phyloP scores from a whole-genome alignment of 1,140 invertebrate genomes.

The Euwallacea similis region DNA sequence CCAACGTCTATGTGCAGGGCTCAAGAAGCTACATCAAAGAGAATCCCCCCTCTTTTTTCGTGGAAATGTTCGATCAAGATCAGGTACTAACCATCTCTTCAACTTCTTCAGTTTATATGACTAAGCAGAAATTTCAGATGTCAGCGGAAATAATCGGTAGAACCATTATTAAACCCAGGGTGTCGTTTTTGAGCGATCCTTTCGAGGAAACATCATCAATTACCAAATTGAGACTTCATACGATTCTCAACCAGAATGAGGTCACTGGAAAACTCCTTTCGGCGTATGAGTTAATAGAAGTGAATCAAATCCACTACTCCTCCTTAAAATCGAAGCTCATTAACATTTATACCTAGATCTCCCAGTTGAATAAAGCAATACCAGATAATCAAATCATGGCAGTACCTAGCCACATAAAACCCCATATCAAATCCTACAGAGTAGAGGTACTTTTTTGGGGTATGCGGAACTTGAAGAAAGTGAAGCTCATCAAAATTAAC shows the following conservation, averaged over 20 bases:
- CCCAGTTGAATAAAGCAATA: constrained; percentile 3
- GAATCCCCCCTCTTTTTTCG: constrained; percentile 55
- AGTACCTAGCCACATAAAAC: constrained; percentile 58
- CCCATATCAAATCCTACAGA: constrained; percentile 49
- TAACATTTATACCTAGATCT: constrained; percentile 16
- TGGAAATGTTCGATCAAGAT: constrained; percentile 54
- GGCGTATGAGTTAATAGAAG: constrained; percentile 62
- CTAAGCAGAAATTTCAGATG: constrained; percentile 50
- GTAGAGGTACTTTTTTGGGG: constrained; percentile 69
- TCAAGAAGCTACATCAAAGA: constrained; percentile 54
- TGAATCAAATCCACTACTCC: constrained; percentile 11
- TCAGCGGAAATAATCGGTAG: constrained; percentile 60
- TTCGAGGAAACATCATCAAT: constrained; percentile 53
- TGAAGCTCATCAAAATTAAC: constrained; percentile 54
- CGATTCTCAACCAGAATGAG: constrained; percentile 55
- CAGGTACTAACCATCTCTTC: constrained; percentile 28
- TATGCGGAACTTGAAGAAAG: constrained; percentile 59
- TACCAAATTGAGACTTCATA: constrained; percentile 61
- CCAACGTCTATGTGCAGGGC: constrained; percentile 56
- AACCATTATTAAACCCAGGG: constrained; percentile 54
- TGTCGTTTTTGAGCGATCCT: constrained; percentile 53
- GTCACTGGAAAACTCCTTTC: constrained; percentile 59
- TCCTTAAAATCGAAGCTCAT: not conserved
- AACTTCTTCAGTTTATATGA: not conserved
- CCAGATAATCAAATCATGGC: constrained; percentile 40